Conservation (phyloP, 2,113 vertebrate genomes). For the Coptodon bakossiorum region DNA sequence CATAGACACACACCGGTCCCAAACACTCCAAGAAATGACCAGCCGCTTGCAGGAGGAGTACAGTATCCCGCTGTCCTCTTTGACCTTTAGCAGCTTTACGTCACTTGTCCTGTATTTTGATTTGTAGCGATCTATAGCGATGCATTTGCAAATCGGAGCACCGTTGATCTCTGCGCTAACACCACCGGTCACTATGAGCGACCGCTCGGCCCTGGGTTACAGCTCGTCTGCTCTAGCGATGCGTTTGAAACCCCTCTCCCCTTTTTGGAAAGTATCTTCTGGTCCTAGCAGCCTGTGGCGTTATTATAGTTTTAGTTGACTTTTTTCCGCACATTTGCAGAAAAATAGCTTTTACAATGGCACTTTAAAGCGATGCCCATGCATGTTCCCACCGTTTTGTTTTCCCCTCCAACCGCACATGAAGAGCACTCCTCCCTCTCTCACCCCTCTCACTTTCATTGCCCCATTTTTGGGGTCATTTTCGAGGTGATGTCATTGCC, state of each 20-base stretch:
- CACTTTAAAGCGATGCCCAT: conserved; percentile 22
- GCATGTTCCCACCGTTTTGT: conserved; percentile 36
- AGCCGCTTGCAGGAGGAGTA: conserved; percentile 53
- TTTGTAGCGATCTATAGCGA: background rate
- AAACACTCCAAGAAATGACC: conserved; percentile 51
- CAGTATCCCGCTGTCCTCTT: conserved; percentile 49
- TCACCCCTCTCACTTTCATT: conserved; percentile 47
- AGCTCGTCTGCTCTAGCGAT: background rate
- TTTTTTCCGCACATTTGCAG: conserved; percentile 24
- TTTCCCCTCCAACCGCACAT: conserved; percentile 31
- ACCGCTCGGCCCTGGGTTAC: background rate
- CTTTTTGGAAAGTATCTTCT: conserved; percentile 18
- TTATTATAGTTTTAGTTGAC: conserved; percentile 33
- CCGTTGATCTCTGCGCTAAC: background rate
- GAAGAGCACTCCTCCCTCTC: conserved; percentile 23
- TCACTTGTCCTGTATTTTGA: background rate
- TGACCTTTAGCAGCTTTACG: conserved; percentile 13
- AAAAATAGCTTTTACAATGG: conserved; percentile 37
- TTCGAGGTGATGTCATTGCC: conserved; percentile 49
- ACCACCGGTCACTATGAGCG: background rate
- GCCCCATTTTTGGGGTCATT: conserved; percentile 52
- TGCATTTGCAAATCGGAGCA: background rate
- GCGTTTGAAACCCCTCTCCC: conserved; percentile 7
- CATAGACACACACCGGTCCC: conserved; percentile 62
- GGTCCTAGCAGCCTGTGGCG: background rate